phyloP scores from a whole-genome alignment of 2,113 vertebrate species.

The Triplophysa tibetana region DNA sequence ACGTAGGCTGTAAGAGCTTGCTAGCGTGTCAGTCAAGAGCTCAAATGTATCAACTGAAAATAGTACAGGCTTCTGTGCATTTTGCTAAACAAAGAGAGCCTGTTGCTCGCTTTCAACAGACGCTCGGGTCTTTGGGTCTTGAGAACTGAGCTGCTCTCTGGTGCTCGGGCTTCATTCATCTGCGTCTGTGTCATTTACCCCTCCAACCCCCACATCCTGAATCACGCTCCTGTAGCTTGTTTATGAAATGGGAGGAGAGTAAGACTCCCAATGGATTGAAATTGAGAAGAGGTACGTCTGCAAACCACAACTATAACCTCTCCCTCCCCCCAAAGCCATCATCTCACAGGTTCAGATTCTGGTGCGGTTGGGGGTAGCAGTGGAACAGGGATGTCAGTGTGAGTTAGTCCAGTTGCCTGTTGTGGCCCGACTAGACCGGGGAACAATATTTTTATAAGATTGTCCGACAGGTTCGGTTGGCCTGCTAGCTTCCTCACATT shows the following conservation, averaged over 20 bases:
- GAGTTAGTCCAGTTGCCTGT: slow-evolving; percentile 62
- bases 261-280: slow-evolving; percentile 50
- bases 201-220: slow-evolving; percentile 43
- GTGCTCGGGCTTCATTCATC: slow-evolving; percentile 49
- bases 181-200: slow-evolving; percentile 1
- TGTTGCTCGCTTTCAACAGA: slow-evolving; percentile 19
- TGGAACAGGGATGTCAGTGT: slow-evolving; percentile 52
- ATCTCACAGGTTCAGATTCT: slow-evolving; percentile 33
- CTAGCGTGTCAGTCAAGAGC: slow-evolving; percentile 17
- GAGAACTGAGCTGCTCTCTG: slow-evolving; percentile 31
- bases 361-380: slow-evolving; percentile 29
- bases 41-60: slow-evolving; percentile 11
- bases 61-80: neutral
- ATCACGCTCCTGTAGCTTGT: slow-evolving; percentile 50
- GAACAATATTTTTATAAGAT: slow-evolving; percentile 66
- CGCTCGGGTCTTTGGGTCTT: slow-evolving; percentile 28
- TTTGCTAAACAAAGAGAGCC: slow-evolving; percentile 14
- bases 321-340: slow-evolving; percentile 1
- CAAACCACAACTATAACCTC: slow-evolving; percentile 14
- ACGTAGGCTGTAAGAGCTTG: slow-evolving; percentile 3
- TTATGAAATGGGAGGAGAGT: slow-evolving; percentile 54
- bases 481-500: slow-evolving; percentile 45
- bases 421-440: slow-evolving; percentile 58
- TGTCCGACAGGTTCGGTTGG: slow-evolving; percentile 48
- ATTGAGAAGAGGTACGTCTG: slow-evolving; percentile 47